Evolutionary conservation across 2,888 invertebrate genomes (phyloP).

Genomic region (Harpagoxenus sublaevis): DNA sequence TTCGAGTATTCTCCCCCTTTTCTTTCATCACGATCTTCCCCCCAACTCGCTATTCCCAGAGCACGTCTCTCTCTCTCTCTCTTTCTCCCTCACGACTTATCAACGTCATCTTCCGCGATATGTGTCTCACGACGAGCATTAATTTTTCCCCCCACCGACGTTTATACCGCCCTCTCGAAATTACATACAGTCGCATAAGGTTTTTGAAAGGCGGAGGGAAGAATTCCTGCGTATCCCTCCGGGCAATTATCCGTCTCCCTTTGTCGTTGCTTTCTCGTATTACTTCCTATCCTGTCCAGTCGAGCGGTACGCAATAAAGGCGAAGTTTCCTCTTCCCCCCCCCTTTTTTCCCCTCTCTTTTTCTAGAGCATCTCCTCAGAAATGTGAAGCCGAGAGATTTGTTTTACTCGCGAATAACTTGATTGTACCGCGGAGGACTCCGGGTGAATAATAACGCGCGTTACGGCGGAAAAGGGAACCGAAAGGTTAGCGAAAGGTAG

Average conservation of each 20-base stretch:
- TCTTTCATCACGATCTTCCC: conserved; percentile 24
- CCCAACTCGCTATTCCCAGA: conserved; percentile 19
- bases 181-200: conserved; percentile 21
- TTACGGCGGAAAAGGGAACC: conserved; percentile 34
- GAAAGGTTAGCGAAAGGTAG: conserved; percentile 40
- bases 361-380: conserved; percentile 48
- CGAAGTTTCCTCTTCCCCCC: conserved; percentile 20
- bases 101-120: conserved; percentile 36
- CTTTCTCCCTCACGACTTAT: conserved; percentile 31
- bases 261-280: conserved; percentile 63
- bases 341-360: neutral
- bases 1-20: neutral
- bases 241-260: conserved; percentile 65
- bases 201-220: conserved; percentile 35
- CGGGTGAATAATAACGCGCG: conserved; percentile 53
- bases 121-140: conserved; percentile 37
- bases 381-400: conserved; percentile 41
- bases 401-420: conserved; percentile 55
- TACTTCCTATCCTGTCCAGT: conserved; percentile 48
- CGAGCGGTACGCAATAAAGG: conserved; percentile 54
- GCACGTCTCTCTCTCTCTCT: conserved; percentile 19
- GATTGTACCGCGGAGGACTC: conserved; percentile 55
- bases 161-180: conserved; percentile 40
- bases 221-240: conserved; percentile 47
- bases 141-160: conserved; percentile 57